phyloP scores from a whole-genome alignment of 2,797 vertebrate genomes.

The Myotis myotis region DNA sequence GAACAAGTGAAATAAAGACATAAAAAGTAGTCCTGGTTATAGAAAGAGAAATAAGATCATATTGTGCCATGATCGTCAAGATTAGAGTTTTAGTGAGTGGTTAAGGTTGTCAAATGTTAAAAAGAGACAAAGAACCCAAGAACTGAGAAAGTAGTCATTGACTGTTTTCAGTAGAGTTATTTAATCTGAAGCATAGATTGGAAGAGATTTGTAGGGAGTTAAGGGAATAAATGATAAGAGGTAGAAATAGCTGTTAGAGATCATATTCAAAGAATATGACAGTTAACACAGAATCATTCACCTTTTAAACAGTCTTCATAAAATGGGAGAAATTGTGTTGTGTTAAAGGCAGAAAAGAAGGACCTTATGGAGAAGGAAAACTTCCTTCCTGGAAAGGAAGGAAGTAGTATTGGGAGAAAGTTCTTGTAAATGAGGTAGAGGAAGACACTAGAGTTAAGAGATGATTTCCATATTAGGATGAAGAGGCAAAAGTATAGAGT shows the following conservation, averaged over 20 bases:
- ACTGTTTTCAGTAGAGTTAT: background rate
- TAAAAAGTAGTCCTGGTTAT: background rate
- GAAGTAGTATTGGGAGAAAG: background rate
- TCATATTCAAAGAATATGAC: background rate
- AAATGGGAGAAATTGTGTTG: background rate
- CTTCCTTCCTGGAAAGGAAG: slow-evolving; percentile 4
- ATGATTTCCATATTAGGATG: background rate
- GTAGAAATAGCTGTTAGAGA: background rate
- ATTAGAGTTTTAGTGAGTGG: background rate
- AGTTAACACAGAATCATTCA: background rate
- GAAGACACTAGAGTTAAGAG: background rate
- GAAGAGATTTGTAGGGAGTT: background rate
- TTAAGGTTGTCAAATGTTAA: background rate
- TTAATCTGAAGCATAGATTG: background rate
- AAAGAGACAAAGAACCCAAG: background rate
- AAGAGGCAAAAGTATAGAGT: background rate
- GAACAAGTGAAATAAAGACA: slow-evolving; percentile 13
- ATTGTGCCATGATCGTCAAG: background rate
- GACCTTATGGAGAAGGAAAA: background rate
- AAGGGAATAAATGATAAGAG: background rate
- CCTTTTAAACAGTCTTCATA: background rate
- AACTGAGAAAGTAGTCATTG: background rate
- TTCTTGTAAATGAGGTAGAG: background rate
- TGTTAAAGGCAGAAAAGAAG: background rate
- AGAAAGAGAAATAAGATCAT: background rate